A percentile compares a stretch with the other conserved stretches of the same genome.
Evolutionary conservation across 1,140 invertebrate species (phyloP).

Genomic region (Palaemon carinicauda): DNA sequence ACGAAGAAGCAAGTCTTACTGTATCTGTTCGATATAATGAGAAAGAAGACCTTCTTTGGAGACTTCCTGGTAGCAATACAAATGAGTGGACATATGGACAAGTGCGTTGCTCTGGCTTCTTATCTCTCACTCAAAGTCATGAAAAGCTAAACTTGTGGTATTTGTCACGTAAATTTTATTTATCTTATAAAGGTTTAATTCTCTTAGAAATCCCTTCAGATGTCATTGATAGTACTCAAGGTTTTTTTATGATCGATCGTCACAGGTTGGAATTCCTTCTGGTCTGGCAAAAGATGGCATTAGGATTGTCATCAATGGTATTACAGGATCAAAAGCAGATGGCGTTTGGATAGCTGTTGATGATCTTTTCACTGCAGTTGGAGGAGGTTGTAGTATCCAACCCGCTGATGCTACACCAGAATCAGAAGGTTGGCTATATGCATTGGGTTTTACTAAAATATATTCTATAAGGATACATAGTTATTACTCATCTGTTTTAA

Average conservation of each 20-base stretch:
- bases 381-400: not conserved
- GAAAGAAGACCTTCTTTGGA: not conserved
- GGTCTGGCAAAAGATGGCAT: not conserved
- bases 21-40: not conserved
- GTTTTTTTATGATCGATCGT: not conserved
- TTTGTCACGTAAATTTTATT: not conserved
- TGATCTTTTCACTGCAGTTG: slow-evolving; percentile 14
- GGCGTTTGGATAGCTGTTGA: slow-evolving; percentile 38
- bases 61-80: slow-evolving; percentile 15
- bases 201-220: not conserved
- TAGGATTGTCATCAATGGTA: slow-evolving; percentile 32
- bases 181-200: not conserved
- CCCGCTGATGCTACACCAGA: slow-evolving; percentile 16
- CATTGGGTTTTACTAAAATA: too few species aligned
- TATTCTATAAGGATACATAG: too few species aligned
- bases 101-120: not conserved
- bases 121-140: too few species aligned
- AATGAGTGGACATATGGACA: slow-evolving; percentile 27
- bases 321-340: slow-evolving; percentile 16
- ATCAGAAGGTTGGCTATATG: not conserved
- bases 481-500: too few species aligned
- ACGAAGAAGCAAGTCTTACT: slow-evolving; percentile 15
- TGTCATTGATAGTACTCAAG: not conserved
- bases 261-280: slow-evolving; percentile 19
- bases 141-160: too few species aligned